A percentile compares a stretch with the other conserved stretches of the same genome.
phyloP scores from a whole-genome alignment of 1,140 invertebrate genomes.

The Augochlora pura region DNA sequence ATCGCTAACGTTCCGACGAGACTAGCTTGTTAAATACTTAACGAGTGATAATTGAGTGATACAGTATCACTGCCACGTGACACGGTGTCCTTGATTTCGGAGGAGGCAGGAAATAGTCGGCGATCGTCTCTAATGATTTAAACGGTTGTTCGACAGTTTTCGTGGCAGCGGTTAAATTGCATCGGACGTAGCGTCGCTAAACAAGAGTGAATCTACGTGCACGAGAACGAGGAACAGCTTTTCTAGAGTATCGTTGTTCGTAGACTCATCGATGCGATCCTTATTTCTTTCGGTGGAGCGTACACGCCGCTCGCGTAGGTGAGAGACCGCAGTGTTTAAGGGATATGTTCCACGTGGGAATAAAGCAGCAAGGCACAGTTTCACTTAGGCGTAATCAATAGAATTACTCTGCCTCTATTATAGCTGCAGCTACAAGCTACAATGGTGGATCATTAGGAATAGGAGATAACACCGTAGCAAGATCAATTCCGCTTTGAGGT shows the following conservation, averaged over 20 bases:
- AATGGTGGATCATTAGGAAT: slow-evolving; percentile 68
- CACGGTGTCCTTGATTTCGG: too few relatives aligned
- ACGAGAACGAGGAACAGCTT: too few relatives aligned
- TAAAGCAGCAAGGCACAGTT: slow-evolving; percentile 38
- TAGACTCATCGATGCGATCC: not conserved
- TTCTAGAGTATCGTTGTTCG: too few relatives aligned
- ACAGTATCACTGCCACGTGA: too few relatives aligned
- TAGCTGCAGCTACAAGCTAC: slow-evolving; percentile 43
- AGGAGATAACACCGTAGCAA: slow-evolving; percentile 59
- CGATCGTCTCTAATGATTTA: too few relatives aligned
- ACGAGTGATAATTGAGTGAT: too few relatives aligned
- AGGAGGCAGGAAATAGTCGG: too few relatives aligned
- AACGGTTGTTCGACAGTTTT: not conserved
- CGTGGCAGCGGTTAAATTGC: not conserved
- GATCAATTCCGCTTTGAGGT: slow-evolving; percentile 64
- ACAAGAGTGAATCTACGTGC: too few relatives aligned
- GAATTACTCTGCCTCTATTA: slow-evolving; percentile 60
- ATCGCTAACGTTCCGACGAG: too few relatives aligned
- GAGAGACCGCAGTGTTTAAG: slow-evolving; percentile 30
- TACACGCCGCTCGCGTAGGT: not conserved
- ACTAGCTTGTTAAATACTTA: too few relatives aligned
- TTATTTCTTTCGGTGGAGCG: slow-evolving; percentile 9
- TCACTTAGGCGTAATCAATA: slow-evolving; percentile 62
- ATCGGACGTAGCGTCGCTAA: not conserved
- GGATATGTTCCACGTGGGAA: slow-evolving; percentile 7